A percentile compares a stretch with the other conserved stretches of the same genome.
Evolutionary conservation across 2,797 vertebrate genomes (phyloP).

Genomic region (Phalanger gymnotis): DNA sequence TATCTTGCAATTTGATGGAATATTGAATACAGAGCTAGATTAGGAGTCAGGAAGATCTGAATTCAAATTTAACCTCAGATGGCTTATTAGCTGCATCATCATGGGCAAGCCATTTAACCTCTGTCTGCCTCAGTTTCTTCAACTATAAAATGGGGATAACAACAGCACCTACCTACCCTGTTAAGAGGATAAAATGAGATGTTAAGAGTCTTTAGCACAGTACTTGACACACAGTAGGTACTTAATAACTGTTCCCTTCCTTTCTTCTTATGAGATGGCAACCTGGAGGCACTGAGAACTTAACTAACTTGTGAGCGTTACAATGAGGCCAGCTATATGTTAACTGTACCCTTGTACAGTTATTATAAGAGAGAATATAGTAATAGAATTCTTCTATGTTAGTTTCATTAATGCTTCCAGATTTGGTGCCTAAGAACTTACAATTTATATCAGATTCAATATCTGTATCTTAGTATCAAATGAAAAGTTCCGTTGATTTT

Average conservation of each 20-base stretch:
- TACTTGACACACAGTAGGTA: not conserved
- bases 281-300: not conserved
- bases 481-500: not conserved
- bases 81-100: not conserved
- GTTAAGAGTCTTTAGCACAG: not conserved
- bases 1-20: not conserved
- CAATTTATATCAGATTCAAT: not conserved
- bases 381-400: not conserved
- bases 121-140: not conserved
- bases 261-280: not conserved
- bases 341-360: too few relatives aligned
- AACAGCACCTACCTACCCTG: not conserved
- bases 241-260: not conserved
- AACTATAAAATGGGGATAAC: not conserved
- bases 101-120: not conserved
- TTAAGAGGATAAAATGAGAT: not conserved
- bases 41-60: too few relatives aligned
- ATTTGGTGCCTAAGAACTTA: not conserved
- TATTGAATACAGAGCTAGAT: too few relatives aligned
- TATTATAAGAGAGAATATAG: not conserved
- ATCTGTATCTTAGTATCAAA: not conserved
- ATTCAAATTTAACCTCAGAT: too few relatives aligned
- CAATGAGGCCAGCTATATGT: not conserved
- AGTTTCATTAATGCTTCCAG: not conserved
- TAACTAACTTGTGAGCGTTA: not conserved